Evolutionary conservation across 2,797 vertebrate genomes (phyloP).

Genomic region (Phylloscopus collybita): DNA sequence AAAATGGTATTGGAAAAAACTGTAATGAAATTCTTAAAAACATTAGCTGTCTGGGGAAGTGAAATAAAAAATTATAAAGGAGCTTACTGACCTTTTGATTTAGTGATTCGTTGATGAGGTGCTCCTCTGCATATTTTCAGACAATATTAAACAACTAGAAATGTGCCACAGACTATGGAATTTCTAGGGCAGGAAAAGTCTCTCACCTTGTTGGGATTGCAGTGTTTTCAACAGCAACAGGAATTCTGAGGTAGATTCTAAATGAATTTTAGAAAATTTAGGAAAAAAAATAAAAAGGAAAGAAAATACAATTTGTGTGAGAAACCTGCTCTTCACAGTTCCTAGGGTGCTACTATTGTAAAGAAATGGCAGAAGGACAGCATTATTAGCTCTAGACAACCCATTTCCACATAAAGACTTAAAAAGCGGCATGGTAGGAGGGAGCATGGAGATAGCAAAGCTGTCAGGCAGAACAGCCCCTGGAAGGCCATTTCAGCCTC

Average conservation of each 20-base stretch:
- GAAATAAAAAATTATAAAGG: background rate
- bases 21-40: background rate
- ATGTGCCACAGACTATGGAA: background rate
- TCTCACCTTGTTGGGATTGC: background rate
- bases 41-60: background rate
- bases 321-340: background rate
- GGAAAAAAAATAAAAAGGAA: background rate
- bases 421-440: background rate
- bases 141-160: background rate
- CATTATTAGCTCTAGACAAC: background rate
- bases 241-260: background rate
- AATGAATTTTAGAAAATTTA: background rate
- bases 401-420: background rate
- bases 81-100: background rate
- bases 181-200: background rate
- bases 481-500: background rate
- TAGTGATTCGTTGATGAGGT: background rate
- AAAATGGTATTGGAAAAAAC: background rate
- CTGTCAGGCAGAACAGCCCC: background rate
- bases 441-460: background rate
- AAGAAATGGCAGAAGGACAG: background rate
- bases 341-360: background rate
- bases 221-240: background rate
- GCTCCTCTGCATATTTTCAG: background rate
- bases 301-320: background rate